Conservation (phyloP, 2,113 vertebrate species). For the Crotalus helleri region DNA sequence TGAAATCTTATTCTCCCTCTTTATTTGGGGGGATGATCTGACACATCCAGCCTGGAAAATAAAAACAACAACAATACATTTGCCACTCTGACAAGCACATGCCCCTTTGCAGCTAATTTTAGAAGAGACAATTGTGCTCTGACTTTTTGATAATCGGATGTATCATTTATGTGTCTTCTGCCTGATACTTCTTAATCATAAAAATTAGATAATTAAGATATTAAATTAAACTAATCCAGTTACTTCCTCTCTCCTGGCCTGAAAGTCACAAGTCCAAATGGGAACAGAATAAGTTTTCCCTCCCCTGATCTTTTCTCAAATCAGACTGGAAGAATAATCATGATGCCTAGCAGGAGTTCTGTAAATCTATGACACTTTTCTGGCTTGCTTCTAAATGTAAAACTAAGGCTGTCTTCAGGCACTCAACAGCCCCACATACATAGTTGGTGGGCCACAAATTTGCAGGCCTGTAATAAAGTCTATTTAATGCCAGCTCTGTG, state of each 20-base stretch:
- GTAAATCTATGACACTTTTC: neutral
- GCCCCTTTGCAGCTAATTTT: conserved; percentile 40
- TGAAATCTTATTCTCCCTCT: conserved; percentile 44
- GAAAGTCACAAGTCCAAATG: neutral
- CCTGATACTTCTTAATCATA: conserved; percentile 30
- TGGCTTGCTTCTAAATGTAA: neutral
- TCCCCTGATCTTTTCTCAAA: neutral
- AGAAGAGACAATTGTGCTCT: conserved; percentile 33
- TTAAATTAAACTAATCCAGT: conserved; percentile 40
- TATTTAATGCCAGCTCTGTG: conserved; percentile 48
- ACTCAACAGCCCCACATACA: neutral
- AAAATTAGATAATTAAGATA: conserved; percentile 39
- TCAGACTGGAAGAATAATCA: neutral
- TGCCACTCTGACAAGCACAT: conserved; percentile 8
- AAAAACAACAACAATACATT: conserved; percentile 45
- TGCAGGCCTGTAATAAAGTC: conserved; percentile 25
- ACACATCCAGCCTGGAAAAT: conserved; percentile 42
- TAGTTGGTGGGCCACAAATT: neutral
- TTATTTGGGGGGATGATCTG: conserved; percentile 23
- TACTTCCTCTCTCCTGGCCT: conserved; percentile 38
- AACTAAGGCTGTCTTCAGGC: neutral
- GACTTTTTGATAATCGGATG: conserved; percentile 41
- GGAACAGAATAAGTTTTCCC: neutral
- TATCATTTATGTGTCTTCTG: conserved; percentile 34
- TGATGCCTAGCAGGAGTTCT: neutral